phyloP scores from a whole-genome alignment of 23 tunicate genomes.

The Trididemnum clinides region DNA sequence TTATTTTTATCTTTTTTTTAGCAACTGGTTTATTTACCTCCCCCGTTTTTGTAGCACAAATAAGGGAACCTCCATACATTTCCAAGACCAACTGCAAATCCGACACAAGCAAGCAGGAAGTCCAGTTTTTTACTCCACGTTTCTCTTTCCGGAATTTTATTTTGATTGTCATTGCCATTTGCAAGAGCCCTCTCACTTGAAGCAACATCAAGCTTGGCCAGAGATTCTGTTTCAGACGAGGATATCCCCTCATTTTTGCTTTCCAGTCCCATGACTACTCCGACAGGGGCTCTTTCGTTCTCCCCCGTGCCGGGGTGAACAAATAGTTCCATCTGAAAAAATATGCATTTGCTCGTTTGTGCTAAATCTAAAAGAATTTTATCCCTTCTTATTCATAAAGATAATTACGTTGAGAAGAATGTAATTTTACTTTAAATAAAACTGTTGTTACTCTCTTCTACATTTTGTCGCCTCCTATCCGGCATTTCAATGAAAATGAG shows the following conservation, averaged over 20 bases:
- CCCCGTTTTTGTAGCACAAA: constrained; percentile 96
- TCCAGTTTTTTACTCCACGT: constrained; percentile 88
- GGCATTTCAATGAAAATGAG: too few species aligned
- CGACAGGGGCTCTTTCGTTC: background rate
- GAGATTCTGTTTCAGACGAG: too few species aligned
- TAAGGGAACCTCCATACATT: constrained; percentile 98
- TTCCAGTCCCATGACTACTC: background rate
- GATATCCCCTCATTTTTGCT: too few species aligned
- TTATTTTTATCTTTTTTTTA: too few species aligned
- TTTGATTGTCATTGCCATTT: background rate
- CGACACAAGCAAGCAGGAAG: constrained; percentile 89
- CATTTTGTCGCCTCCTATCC: too few species aligned
- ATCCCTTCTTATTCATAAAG: too few species aligned
- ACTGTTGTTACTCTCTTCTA: too few species aligned
- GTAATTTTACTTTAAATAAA: too few species aligned
- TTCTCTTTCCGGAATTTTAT: constrained; percentile 48
- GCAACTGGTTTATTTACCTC: constrained; percentile 84
- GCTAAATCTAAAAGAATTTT: too few species aligned
- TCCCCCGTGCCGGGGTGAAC: constrained; percentile 27
- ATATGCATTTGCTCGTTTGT: too few species aligned
- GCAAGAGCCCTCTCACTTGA: background rate
- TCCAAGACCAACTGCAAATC: constrained; percentile 95
- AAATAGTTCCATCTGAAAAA: constrained; percentile 2
- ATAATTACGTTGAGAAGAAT: too few species aligned
- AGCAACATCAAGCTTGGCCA: background rate